Evolutionary conservation across 2,888 invertebrate species (phyloP).

Genomic region (Drosophila lutescens): DNA sequence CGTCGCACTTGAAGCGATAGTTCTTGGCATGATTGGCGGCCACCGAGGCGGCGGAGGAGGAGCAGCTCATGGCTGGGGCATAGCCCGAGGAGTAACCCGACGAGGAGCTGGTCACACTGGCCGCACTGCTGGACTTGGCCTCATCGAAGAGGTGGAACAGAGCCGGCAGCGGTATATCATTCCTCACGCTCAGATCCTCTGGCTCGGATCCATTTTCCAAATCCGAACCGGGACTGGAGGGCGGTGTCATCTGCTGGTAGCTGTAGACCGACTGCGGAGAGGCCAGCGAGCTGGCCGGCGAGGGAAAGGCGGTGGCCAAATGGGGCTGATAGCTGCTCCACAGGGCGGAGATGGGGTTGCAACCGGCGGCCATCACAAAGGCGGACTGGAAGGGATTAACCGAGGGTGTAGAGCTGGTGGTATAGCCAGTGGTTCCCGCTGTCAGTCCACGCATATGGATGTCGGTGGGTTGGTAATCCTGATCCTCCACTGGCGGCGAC

Average conservation of each 20-base stretch:
- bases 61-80: slow-evolving; percentile 22
- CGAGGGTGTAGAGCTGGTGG: slow-evolving; percentile 39
- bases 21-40: slow-evolving; percentile 55
- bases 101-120: slow-evolving; percentile 34
- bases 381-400: slow-evolving; percentile 76
- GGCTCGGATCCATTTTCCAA: slow-evolving; percentile 77
- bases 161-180: slow-evolving; percentile 82
- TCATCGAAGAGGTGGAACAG: slow-evolving; percentile 79
- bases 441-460: slow-evolving; percentile 82
- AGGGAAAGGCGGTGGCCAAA: slow-evolving; percentile 49
- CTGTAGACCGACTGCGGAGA: slow-evolving; percentile 71
- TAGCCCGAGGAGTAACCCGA: slow-evolving; percentile 46
- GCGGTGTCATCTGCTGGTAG: slow-evolving; percentile 81
- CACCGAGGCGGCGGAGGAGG: background rate
- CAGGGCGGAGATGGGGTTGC: slow-evolving; percentile 77
- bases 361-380: slow-evolving; percentile 78
- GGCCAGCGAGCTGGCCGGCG: slow-evolving; percentile 72
- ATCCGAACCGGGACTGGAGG: slow-evolving; percentile 80
- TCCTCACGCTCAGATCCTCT: slow-evolving; percentile 83
- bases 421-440: slow-evolving; percentile 70
- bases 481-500: slow-evolving; percentile 70
- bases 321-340: slow-evolving; percentile 78
- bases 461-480: slow-evolving; percentile 67
- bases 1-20: slow-evolving; percentile 93
- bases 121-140: slow-evolving; percentile 58